These are phyloP conservation scores for Lordiphosa collinella DNA, from an alignment of 1,140 invertebrate species.

Conservation along the genomic window DNA sequence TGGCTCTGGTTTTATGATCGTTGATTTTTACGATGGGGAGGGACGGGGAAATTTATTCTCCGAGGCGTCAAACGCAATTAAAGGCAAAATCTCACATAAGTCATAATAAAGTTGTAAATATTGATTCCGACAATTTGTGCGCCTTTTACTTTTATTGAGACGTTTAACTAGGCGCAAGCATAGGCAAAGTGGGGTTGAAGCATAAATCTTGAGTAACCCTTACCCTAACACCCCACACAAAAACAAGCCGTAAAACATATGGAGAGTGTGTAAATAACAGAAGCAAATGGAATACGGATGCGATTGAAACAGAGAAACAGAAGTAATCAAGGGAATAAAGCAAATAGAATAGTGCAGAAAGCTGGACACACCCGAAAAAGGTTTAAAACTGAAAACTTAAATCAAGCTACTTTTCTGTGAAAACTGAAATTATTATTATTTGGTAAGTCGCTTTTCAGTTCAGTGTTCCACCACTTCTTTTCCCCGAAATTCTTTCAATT, in stretches of 20 bases:
- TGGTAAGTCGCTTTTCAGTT: not conserved
- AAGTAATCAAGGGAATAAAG: constrained; percentile 12
- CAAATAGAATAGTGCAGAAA: too few species aligned
- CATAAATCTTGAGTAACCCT: constrained; percentile 39
- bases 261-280: constrained; percentile 72
- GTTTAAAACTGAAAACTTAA: too few species aligned
- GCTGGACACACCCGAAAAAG: too few species aligned
- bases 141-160: constrained; percentile 44
- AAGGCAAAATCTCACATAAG: constrained; percentile 41
- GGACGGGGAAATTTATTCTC: constrained; percentile 4
- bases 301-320: constrained; percentile 9
- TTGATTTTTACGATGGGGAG: constrained; percentile 42
- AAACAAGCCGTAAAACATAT: constrained; percentile 75
- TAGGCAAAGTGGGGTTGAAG: constrained; percentile 51
- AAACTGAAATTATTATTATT: too few species aligned
- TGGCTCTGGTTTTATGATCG: constrained; percentile 52
- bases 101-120: constrained; percentile 62
- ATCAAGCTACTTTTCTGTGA: not conserved
- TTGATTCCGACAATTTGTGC: constrained; percentile 46
- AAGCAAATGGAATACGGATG: constrained; percentile 24
- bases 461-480: constrained; percentile 4
- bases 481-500: constrained; percentile 20
- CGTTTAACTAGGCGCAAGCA: constrained; percentile 36
- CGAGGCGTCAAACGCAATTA: constrained; percentile 18
- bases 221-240: constrained; percentile 40